Evolutionary conservation across 2,113 vertebrate species (phyloP), one percentile per base, ranked within the genome.

Genomic region (Typhlomys cinereus): DNA sequence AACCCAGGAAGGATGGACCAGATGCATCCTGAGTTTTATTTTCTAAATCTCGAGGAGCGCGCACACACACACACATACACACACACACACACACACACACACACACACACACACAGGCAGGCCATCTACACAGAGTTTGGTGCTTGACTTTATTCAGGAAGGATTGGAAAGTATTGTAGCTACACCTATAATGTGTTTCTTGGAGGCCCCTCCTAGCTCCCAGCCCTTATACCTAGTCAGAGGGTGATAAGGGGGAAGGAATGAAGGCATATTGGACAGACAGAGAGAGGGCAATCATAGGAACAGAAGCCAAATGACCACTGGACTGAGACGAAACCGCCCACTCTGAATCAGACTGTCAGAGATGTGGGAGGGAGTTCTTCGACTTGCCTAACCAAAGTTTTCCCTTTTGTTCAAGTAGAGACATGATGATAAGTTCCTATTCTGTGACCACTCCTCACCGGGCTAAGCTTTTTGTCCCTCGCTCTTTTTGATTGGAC

Each of bases 91-190:
- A n/a, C n/a, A n/a, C n/a, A n/a, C n/a, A n/a, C n/a, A n/a, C n/a
- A n/a, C n/a, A n/a, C n/a, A n/a, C n/a, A n/a, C n/a, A n/a, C n/a
- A n/a, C n/a, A n/a, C n/a, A n/a, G n/a, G n/a, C 54, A 57, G 54
- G 54, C 54, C 21, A 21, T 57, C 21, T 17, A 14, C 54, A 57
- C 21, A 57, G 54, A 8, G 15, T 57, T 21, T 57, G 54, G 15
- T 17, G 15, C n/a, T 83, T 13, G 39, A 36, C 44, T 75, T 67
- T 44, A 13, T 54, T 36, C 29, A 66, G 61, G 48, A 29, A 85
- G 54, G 25, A 23, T 7, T n/a, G 7, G 25, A 6, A n/a, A 41
- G 2, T 2, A 0, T 64, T n/a, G 11, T 20, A 41, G 41, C 7
- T 50, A 6, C 39, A 0, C 10, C 54, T 41, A 48, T 27, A 2